Base-by-base conservation (phyloP, 2,888 invertebrate genomes). In the Cepaea hortensis region DNA sequence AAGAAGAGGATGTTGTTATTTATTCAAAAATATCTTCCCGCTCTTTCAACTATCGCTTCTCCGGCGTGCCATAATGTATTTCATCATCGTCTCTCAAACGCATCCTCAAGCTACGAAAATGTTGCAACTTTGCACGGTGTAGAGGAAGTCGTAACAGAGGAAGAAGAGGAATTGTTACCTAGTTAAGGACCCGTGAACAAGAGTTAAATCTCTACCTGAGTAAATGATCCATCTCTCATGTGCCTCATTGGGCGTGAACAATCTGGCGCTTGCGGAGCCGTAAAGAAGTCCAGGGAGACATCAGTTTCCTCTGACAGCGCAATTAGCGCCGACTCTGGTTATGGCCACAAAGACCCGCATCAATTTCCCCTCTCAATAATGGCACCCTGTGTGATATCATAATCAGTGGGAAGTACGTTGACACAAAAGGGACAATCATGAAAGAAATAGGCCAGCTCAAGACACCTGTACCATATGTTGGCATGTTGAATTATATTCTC, bases 291-390 rank as follows among this genome's bases (percentile, higher is more conserved):
- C n/a, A 18, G 9, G 65, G 46, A 76, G 76, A 75, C 84, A 84
- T 84, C 76, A 62, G 84, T 84, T 84, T 84, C 75, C 84, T 65
- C 76, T 84, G 84, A 84, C 84, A 84, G 84, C 50, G 35, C 84
- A 84, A 84, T 84, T 84, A 84, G 76, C 65, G 46, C 65, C 76
- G 65, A 48, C 76, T 3, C 82, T 72, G 55, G 82, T 61, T 73
- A 70, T 55, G 82, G 72, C 72, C 82, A 73, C 61, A 7, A 76
- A 84, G 46, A 75, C 84, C 73, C 62, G 84, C 84, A 75, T 84
- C 84, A 75, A 84, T 84, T 84, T 84, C 48, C 84, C 65, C 62
- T 55, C 61, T 55, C 23, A 50, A 55, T 73, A 72, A 79, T 79
- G 82, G 35, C 81, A 13, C 48, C 50, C 82, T 55, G 72, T 20